phyloP scores from a whole-genome alignment of 2,797 vertebrate genomes.

The Aulostomus chinensis region DNA sequence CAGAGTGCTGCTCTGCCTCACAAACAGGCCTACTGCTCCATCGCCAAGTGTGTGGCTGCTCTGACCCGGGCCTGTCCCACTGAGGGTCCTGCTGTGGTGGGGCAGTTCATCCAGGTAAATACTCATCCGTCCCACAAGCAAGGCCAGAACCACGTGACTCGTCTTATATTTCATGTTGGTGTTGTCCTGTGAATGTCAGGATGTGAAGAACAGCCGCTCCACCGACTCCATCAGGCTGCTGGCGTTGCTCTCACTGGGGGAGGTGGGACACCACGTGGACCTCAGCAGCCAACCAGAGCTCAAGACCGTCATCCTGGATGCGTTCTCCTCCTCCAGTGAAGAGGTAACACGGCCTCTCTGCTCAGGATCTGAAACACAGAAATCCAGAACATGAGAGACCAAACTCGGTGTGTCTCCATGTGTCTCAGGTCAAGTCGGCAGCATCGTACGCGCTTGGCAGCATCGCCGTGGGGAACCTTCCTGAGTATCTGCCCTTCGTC shows the following conservation, averaged over 20 bases:
- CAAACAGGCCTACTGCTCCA: conserved; percentile 99
- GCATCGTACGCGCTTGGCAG: conserved; percentile 97
- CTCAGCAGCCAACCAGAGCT: conserved; percentile 96
- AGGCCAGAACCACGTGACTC: too few relatives aligned
- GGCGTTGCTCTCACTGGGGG: conserved; percentile 94
- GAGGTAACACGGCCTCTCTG: conserved; percentile 86
- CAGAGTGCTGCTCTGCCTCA: conserved; percentile 94
- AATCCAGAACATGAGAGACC: too few relatives aligned
- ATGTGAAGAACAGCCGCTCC: conserved; percentile 98
- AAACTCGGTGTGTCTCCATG: neutral
- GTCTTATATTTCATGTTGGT: too few relatives aligned
- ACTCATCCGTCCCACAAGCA: too few relatives aligned
- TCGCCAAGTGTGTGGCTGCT: conserved; percentile 98
- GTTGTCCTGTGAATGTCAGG: conserved; percentile 48
- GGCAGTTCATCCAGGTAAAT: conserved; percentile 93
- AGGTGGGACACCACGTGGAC: conserved; percentile 98
- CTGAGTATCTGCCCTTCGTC: conserved; percentile 96
- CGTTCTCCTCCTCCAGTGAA: conserved; percentile 97
- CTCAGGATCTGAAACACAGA: too few relatives aligned
- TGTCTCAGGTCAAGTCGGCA: conserved; percentile 87
- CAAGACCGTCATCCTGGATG: conserved; percentile 95
- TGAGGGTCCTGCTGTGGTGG: conserved; percentile 95
- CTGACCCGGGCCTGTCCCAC: conserved; percentile 95
- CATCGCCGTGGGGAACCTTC: conserved; percentile 97
- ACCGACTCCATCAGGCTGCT: conserved; percentile 97